Evolutionary conservation across 2,888 invertebrate genomes (phyloP).

Genomic region (Aspidiotus destructor): DNA sequence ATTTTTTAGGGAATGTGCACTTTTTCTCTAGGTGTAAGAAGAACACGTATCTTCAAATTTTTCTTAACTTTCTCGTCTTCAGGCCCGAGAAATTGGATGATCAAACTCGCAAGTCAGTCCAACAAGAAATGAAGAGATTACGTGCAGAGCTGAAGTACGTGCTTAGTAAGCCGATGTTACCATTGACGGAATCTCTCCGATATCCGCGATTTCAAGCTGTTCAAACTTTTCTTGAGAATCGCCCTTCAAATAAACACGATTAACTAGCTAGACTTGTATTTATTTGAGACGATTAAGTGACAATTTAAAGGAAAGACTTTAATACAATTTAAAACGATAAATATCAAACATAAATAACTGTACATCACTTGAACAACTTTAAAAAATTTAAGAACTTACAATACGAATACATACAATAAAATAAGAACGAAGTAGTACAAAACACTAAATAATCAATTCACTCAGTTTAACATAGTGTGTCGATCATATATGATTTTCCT

Average conservation of each 20-base stretch:
- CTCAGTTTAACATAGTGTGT: constrained; percentile 92
- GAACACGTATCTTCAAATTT: background rate
- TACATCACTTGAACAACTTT: no score
- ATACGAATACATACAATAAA: no score
- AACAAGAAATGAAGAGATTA: constrained; percentile 12
- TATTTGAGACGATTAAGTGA: no score
- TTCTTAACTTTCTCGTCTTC: background rate
- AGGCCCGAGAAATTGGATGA: constrained; percentile 24
- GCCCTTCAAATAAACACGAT: background rate
- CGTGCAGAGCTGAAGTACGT: constrained; percentile 15
- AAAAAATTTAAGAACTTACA: no score
- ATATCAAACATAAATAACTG: no score
- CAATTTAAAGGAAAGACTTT: no score
- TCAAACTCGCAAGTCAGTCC: constrained; percentile 1
- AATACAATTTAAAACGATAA: no score
- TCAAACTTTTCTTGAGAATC: constrained; percentile 3
- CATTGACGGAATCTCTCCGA: constrained; percentile 13
- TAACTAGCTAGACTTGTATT: background rate
- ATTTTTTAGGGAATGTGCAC: no score
- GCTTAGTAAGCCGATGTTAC: constrained; percentile 13
- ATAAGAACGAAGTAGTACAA: no score
- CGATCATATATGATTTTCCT: constrained; percentile 92
- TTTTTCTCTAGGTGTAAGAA: no score
- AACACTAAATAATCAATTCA: background rate
- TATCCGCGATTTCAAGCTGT: constrained; percentile 18